These are phyloP conservation scores for Empis livida DNA, from an alignment of 2,888 invertebrate genomes.

Conservation along the genomic window DNA sequence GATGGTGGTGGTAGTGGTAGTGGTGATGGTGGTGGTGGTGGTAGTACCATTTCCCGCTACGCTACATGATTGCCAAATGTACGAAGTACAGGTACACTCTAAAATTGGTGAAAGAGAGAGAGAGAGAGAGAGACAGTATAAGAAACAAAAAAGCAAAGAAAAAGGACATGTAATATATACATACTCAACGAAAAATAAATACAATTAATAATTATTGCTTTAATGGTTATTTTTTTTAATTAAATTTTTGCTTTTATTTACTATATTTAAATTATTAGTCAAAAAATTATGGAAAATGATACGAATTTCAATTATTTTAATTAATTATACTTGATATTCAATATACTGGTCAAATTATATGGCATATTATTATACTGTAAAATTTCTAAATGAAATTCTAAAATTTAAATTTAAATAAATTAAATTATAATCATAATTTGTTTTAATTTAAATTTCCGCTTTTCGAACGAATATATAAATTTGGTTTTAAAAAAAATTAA, in stretches of 20 bases:
- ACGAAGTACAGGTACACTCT: conserved; percentile 37
- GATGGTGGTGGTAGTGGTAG: conserved; percentile 13
- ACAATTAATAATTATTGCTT: no score
- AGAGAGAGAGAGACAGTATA: neutral
- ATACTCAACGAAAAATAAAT: neutral
- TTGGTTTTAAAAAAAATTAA: no score
- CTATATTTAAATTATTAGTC: conserved; percentile 4
- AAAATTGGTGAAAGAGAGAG: conserved; percentile 14
- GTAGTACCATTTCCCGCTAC: conserved; percentile 35
- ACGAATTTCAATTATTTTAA: no score
- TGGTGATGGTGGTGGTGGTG: conserved; percentile 19
- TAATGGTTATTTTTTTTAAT: no score
- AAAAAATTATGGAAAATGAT: conserved; percentile 3
- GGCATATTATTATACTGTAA: no score
- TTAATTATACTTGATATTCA: no score
- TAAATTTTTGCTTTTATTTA: conserved; percentile 2
- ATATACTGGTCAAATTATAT: no score
- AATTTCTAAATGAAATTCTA: no score
- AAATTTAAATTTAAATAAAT: no score
- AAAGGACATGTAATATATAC: neutral
- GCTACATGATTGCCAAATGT: conserved; percentile 37
- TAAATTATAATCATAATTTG: no score
- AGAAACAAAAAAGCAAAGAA: conserved; percentile 5
- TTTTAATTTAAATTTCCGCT: no score
- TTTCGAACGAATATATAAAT: no score